These are phyloP conservation scores for Scolopax mira DNA, from an alignment of 2,113 vertebrate genomes.

Conservation along the genomic window DNA sequence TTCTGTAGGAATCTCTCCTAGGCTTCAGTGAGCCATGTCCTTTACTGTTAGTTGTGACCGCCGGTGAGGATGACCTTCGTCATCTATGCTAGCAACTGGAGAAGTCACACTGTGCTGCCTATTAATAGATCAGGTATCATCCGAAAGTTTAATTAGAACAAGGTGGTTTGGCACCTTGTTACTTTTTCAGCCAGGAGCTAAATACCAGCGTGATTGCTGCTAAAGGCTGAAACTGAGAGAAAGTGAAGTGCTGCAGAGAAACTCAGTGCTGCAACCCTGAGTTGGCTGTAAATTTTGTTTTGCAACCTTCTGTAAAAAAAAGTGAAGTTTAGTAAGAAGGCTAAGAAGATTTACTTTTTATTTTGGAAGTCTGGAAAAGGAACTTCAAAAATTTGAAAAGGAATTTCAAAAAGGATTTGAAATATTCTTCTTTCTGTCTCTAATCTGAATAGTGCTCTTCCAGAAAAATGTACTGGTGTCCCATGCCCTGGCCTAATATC, in stretches of 20 bases:
- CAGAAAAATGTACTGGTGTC: background rate
- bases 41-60: background rate
- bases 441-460: background rate
- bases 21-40: background rate
- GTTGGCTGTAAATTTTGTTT: slow-evolving; percentile 15
- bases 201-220: background rate
- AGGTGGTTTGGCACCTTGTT: slow-evolving; percentile 39
- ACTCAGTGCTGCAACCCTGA: background rate
- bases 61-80: background rate
- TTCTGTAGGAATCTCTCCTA: background rate
- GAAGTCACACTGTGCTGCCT: slow-evolving; percentile 12
- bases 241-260: too few species aligned
- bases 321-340: background rate
- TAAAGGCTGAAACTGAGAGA: background rate
- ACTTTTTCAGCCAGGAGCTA: background rate
- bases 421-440: background rate
- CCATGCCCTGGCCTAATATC: background rate
- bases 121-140: slow-evolving; percentile 44
- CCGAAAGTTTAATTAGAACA: slow-evolving; percentile 41
- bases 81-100: background rate
- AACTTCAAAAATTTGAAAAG: too few species aligned
- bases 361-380: background rate
- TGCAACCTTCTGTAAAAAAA: background rate
- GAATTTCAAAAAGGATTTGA: too few species aligned
- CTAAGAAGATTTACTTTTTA: background rate